Conservation (phyloP, 2,888 invertebrate species). For the Polydrusus pterygomalis region DNA sequence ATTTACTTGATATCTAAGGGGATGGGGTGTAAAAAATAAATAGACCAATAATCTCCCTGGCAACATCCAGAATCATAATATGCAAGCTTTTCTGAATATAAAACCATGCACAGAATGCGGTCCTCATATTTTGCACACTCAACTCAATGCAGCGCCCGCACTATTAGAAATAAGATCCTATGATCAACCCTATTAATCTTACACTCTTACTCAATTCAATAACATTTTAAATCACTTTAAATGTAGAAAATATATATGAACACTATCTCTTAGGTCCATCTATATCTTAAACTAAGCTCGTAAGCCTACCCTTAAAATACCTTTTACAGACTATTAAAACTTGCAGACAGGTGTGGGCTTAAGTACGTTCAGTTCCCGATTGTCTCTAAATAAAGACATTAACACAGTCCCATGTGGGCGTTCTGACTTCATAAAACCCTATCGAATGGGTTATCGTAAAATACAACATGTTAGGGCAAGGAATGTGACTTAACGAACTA, state of each 20-base stretch:
- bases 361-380: constrained; percentile 48
- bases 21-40: too few relatives aligned
- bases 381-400: constrained; percentile 54
- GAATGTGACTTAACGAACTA: constrained; percentile 35
- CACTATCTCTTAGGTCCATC: not conserved
- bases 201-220: too few relatives aligned
- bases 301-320: constrained; percentile 27
- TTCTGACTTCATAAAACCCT: constrained; percentile 44
- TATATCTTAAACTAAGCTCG: not conserved
- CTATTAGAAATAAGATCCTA: too few relatives aligned
- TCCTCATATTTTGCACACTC: too few relatives aligned
- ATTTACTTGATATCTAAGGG: too few relatives aligned
- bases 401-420: constrained; percentile 44
- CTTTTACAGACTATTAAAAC: constrained; percentile 32
- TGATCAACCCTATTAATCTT: too few relatives aligned
- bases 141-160: too few relatives aligned
- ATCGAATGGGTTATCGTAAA: constrained; percentile 46
- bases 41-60: too few relatives aligned
- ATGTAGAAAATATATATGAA: not conserved
- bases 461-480: constrained; percentile 41
- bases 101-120: too few relatives aligned
- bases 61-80: too few relatives aligned
- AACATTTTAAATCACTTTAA: not conserved
- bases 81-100: too few relatives aligned
- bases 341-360: constrained; percentile 53